Evolutionary conservation across 64 coral and sea anemone species (phyloP), one percentile per base, ranked within the genome.

Genomic region (Pachyseris speciosa): DNA sequence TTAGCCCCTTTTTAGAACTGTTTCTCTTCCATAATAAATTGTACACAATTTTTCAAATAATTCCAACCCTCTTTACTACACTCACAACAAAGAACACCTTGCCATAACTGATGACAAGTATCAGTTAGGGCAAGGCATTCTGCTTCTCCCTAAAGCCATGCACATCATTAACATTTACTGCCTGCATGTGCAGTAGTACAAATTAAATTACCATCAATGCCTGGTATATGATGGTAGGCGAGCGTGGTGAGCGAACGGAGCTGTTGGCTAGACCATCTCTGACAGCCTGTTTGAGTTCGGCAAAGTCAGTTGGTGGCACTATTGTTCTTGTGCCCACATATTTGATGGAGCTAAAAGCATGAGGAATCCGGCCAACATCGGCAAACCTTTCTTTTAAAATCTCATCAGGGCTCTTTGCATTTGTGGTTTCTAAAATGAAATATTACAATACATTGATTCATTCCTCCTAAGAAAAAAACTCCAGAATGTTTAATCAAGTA

Each of bases 301-400:
- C 87, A 57, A 98, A 99, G 60, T 99, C 80, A 68, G 97, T 99
- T 48, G 89, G 94, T 37, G 72, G 89, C 34, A 55, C 17, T 12
- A 55, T 32, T 59, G 97, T 99, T 84, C 89, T 99, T 89, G 86
- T 93, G 1, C 97, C 97, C 17, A 99, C 78, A 75, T 99, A 99
- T 24, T 87, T 99, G 74, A 99, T 95, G 30, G 86, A 99, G 69
- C 97, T 99, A 57, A 99, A 99, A 12, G 97, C 97, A 67, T 91
- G 80, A 16, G 97, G 97, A 90, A 95, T 5, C 42, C 86, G 64
- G 36, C 90, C 80, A 60, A 95, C 72, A 90, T 93, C 86, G 39
- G 97, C 83, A 95, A 99, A 99, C 41, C 97, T 86, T 45, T 99
- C 84, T 67, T 99, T 95, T 66, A 99, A 58, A 57, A 99, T 93